Base-by-base conservation (phyloP, 2,888 invertebrate species). In the Hermaeophaga mercurialis region DNA sequence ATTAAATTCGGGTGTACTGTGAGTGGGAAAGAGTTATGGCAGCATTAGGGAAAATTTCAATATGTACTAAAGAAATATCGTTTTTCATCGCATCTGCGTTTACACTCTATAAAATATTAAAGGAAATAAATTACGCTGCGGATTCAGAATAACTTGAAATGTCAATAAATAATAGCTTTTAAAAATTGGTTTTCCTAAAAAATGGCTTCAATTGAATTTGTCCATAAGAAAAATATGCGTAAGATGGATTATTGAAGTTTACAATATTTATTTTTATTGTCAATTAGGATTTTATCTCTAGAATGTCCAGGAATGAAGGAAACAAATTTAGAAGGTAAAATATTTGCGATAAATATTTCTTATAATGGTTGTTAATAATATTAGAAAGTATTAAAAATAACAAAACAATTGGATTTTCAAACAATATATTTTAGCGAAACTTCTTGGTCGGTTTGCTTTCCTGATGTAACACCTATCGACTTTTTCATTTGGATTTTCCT, bases 41-140 rank as follows among this genome's bases (percentile, higher is more conserved):
- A 58, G 72, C 69, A 73, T 73, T 73, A 72, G 68, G 68, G 68
- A 66, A 74, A 75, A 75, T 74, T 74, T 74, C 74, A 75, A 75
- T 75, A 74, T 75, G 71, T 70, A 70, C 64, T 61, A 61, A 65
- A 72, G 73, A 74, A 73, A 75, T 75, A 73, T 72, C 62, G 71
- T 64, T 66, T 70, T 67, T 65, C 69, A 65, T 69, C 71, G 67
- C 68, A 68, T 70, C 67, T 67, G 66, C 71, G 72, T 73, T 73
- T 73, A 73, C 72, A 73, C 70, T 70, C 69, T 73, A 72, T 72
- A 71, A 74, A 74, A 73, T 73, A 73, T 73, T 64, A 65, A 60
- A 50, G 60, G 63, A 67, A 68, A 75, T 74, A 73, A 74, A 75
- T 74, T 74, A 70, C 68, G 55, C 50, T 63, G 65, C 68, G 68